Conservation (phyloP, 2,888 invertebrate species). For the Scaptomyza parva region DNA sequence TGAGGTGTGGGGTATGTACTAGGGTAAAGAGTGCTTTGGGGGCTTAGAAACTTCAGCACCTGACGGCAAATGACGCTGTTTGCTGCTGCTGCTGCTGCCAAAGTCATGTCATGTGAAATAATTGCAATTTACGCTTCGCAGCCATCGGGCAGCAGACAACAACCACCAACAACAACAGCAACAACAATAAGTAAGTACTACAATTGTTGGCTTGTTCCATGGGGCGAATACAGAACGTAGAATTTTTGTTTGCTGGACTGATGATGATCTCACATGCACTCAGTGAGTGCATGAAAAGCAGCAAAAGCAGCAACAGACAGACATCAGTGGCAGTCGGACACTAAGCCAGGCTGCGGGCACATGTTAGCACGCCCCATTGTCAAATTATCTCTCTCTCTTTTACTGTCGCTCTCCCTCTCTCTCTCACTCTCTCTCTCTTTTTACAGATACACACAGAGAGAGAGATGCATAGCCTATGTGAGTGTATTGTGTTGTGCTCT, state of each 20-base stretch:
- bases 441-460: neutral
- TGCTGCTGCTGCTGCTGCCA: slow-evolving; percentile 53
- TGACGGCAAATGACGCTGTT: slow-evolving; percentile 25
- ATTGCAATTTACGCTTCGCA: slow-evolving; percentile 76
- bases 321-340: slow-evolving; percentile 58
- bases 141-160: slow-evolving; percentile 49
- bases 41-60: slow-evolving; percentile 36
- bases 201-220: slow-evolving; percentile 56
- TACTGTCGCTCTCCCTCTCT: neutral
- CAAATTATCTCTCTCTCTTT: slow-evolving; percentile 59
- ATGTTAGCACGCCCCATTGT: slow-evolving; percentile 57
- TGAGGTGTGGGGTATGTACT: neutral
- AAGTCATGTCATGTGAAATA: slow-evolving; percentile 77
- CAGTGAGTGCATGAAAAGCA: slow-evolving; percentile 69
- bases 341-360: slow-evolving; percentile 50
- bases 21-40: neutral
- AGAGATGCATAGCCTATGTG: slow-evolving; percentile 8
- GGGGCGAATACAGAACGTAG: slow-evolving; percentile 73
- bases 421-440: neutral
- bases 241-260: slow-evolving; percentile 45
- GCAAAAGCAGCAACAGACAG: slow-evolving; percentile 4
- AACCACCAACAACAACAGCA: slow-evolving; percentile 19
- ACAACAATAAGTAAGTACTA: slow-evolving; percentile 16
- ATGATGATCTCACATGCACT: slow-evolving; percentile 78
- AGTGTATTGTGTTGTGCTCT: slow-evolving; percentile 6